These are phyloP conservation scores for Cyclura pinguis DNA, from an alignment of 2,797 vertebrate species.

Conservation along the genomic window DNA sequence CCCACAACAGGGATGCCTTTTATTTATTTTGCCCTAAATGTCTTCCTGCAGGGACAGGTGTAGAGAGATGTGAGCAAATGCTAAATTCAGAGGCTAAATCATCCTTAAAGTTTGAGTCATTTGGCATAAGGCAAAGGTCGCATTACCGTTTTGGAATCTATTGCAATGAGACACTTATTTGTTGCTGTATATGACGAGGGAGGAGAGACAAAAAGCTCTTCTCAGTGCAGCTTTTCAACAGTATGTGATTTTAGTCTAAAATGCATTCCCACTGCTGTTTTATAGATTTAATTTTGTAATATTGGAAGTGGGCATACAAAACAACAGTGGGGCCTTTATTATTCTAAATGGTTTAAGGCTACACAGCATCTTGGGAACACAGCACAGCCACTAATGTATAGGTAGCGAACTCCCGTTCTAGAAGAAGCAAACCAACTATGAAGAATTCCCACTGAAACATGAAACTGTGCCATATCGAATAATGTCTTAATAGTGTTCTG, in stretches of 20 bases:
- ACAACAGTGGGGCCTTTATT: slow-evolving; percentile 26
- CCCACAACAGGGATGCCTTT: slow-evolving; percentile 21
- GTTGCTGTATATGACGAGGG: neutral
- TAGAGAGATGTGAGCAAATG: slow-evolving; percentile 8
- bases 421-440: slow-evolving; percentile 29
- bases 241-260: neutral
- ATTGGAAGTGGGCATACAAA: slow-evolving; percentile 6
- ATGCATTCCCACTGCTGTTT: neutral
- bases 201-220: neutral
- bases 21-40: slow-evolving; percentile 51
- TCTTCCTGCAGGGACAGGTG: slow-evolving; percentile 38
- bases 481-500: slow-evolving; percentile 1
- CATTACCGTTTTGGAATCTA: slow-evolving; percentile 9
- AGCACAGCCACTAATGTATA: slow-evolving; percentile 1
- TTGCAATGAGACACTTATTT: neutral
- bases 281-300: slow-evolving; percentile 34
- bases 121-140: slow-evolving; percentile 13
- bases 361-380: neutral
- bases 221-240: neutral
- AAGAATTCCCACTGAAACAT: slow-evolving; percentile 38
- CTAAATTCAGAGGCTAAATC: slow-evolving; percentile 27
- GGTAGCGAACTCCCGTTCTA: slow-evolving; percentile 10
- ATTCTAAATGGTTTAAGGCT: slow-evolving; percentile 18
- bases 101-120: slow-evolving; percentile 26
- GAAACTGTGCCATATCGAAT: slow-evolving; percentile 35